Conservation (phyloP, 2,797 vertebrate species). For the Erpetoichthys calabaricus region DNA sequence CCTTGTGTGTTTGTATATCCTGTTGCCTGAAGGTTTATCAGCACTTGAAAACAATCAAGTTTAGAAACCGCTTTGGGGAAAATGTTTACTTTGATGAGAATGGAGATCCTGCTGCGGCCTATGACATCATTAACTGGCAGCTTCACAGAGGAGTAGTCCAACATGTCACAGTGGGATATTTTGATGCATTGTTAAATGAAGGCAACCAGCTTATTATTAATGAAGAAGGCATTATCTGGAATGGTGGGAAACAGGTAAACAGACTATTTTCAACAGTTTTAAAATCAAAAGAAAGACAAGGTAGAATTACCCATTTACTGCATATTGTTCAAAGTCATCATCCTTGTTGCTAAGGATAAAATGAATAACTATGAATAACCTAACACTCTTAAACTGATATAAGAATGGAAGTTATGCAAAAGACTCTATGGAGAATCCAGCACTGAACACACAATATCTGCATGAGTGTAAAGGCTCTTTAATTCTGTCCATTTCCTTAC, state of each 20-base stretch:
- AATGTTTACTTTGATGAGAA: slow-evolving; percentile 46
- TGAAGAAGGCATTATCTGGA: slow-evolving; percentile 42
- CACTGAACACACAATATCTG: too few species aligned
- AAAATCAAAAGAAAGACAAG: too few species aligned
- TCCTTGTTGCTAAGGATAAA: too few species aligned
- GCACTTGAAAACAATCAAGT: slow-evolving; percentile 34
- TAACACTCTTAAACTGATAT: too few species aligned
- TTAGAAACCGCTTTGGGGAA: slow-evolving; percentile 39
- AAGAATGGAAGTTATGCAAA: too few species aligned
- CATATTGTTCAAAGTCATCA: too few species aligned
- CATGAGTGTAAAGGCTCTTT: too few species aligned
- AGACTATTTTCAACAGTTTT: not conserved
- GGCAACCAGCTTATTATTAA: slow-evolving; percentile 34
- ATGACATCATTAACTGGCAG: slow-evolving; percentile 58
- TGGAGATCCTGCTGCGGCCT: slow-evolving; percentile 45
- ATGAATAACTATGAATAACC: not conserved
- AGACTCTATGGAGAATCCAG: too few species aligned
- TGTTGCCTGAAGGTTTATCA: slow-evolving; percentile 29
- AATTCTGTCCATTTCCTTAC: too few species aligned
- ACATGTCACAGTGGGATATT: slow-evolving; percentile 47
- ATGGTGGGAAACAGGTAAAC: slow-evolving; percentile 34
- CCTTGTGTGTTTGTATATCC: too few species aligned
- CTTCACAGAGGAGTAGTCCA: slow-evolving; percentile 40
- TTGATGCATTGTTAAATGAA: slow-evolving; percentile 22
- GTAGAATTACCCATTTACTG: too few species aligned